A percentile compares a stretch with the other conserved stretches of the same genome.
Conservation (phyloP, 2,113 vertebrate genomes). For the Macquaria australasica region DNA sequence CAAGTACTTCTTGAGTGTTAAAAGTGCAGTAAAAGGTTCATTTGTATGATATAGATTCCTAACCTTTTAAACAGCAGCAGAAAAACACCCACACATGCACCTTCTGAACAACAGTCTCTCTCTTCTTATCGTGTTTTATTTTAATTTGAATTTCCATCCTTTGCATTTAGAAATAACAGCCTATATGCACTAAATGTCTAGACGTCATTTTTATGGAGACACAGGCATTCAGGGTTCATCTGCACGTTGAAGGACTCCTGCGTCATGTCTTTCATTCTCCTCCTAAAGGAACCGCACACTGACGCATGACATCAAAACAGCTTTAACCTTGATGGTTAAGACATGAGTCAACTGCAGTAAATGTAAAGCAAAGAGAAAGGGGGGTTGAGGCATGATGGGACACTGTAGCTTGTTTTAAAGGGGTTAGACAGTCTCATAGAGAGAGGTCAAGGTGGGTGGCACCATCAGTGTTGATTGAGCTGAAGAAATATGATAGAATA, state of each 20-base stretch:
- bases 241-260: not conserved
- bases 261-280: not conserved
- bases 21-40: conserved; percentile 29
- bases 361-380: not conserved
- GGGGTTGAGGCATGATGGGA: not conserved
- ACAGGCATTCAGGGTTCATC: not conserved
- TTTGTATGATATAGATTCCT: not conserved
- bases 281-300: not conserved
- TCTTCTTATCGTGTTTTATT: not conserved
- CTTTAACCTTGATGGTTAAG: conserved; percentile 7
- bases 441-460: not conserved
- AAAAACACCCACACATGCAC: not conserved
- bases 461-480: not conserved
- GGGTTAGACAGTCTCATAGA: not conserved
- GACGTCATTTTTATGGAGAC: not conserved
- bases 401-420: not conserved
- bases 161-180: not conserved
- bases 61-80: conserved; percentile 22
- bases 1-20: conserved; percentile 29
- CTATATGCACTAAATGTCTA: not conserved
- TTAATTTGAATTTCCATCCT: not conserved
- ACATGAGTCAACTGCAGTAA: not conserved
- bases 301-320: not conserved
- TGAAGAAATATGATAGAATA: not conserved
- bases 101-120: fast-evolving